Percentiles rank a stretch among this genome's conserved stretches.
phyloP scores from a whole-genome alignment of 2,797 vertebrate species.

The Lates japonicus region DNA sequence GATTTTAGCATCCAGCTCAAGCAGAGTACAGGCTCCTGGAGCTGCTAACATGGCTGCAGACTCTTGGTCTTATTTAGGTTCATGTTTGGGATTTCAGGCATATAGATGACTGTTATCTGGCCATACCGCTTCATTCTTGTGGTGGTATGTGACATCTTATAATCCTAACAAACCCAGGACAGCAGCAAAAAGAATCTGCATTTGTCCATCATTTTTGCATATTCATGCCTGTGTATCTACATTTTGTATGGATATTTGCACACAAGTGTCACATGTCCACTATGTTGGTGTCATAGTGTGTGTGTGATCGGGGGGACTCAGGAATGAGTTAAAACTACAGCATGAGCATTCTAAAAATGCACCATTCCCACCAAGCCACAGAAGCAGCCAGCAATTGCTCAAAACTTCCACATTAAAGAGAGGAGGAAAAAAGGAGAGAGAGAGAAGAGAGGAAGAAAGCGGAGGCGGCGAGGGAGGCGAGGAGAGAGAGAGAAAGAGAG shows the following conservation, averaged over 20 bases:
- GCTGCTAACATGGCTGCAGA: neutral
- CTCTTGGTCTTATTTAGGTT: conserved; percentile 9
- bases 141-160: conserved; percentile 45
- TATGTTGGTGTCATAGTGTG: conserved; percentile 52
- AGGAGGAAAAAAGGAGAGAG: conserved; percentile 46
- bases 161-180: conserved; percentile 17
- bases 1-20: neutral
- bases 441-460: conserved; percentile 56
- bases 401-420: conserved; percentile 89
- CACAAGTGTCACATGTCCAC: conserved; percentile 43
- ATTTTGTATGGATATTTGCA: conserved; percentile 43
- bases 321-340: conserved; percentile 85
- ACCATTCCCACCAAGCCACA: conserved; percentile 87
- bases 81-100: conserved; percentile 15
- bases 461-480: conserved; percentile 59
- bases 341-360: conserved; percentile 88
- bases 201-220: conserved; percentile 16
- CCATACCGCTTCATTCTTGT: conserved; percentile 26
- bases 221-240: conserved; percentile 26
- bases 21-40: neutral
- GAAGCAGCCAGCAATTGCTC: conserved; percentile 88
- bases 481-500: conserved; percentile 73
- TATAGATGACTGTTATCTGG: conserved; percentile 16
- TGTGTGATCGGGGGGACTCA: conserved; percentile 64
- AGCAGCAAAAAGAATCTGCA: conserved; percentile 8